Conservation (phyloP, 2,113 vertebrate species). For the Percopsis transmontana region DNA sequence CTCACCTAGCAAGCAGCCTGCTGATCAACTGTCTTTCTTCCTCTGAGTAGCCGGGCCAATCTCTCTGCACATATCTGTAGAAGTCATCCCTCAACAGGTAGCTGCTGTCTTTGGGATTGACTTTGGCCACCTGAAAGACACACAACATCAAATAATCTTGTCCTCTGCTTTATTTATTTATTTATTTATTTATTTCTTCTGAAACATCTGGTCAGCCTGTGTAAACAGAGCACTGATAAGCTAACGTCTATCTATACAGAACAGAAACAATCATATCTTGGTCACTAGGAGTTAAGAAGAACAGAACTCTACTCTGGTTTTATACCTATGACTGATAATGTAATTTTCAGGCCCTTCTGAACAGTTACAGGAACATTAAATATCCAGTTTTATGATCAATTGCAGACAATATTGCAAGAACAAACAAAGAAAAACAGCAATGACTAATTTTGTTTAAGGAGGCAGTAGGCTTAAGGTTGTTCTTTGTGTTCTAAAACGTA, state of each 20-base stretch:
- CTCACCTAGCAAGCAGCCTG: conserved; percentile 75
- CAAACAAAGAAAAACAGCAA: neutral
- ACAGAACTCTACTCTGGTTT: neutral
- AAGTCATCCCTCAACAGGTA: conserved; percentile 74
- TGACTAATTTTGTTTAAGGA: neutral
- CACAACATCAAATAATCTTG: neutral
- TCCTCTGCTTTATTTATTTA: neutral
- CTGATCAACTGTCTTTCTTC: conserved; percentile 78
- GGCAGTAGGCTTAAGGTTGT: too few relatives aligned
- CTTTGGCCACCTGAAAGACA: conserved; percentile 75
- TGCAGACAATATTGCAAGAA: neutral
- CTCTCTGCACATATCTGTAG: conserved; percentile 62
- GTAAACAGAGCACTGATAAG: neutral
- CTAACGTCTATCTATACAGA: too few relatives aligned
- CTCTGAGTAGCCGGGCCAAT: conserved; percentile 75
- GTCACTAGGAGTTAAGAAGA: neutral
- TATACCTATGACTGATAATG: neutral
- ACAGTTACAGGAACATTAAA: neutral
- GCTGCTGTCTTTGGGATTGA: conserved; percentile 78
- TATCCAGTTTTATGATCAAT: neutral
- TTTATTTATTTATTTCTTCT: too few relatives aligned
- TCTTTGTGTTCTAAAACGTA: too few relatives aligned
- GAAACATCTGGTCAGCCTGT: neutral
- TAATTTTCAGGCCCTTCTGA: neutral
- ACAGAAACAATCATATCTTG: neutral